Base-by-base conservation (phyloP, 2,113 vertebrate genomes). In the Pelvicachromis taeniatus region DNA sequence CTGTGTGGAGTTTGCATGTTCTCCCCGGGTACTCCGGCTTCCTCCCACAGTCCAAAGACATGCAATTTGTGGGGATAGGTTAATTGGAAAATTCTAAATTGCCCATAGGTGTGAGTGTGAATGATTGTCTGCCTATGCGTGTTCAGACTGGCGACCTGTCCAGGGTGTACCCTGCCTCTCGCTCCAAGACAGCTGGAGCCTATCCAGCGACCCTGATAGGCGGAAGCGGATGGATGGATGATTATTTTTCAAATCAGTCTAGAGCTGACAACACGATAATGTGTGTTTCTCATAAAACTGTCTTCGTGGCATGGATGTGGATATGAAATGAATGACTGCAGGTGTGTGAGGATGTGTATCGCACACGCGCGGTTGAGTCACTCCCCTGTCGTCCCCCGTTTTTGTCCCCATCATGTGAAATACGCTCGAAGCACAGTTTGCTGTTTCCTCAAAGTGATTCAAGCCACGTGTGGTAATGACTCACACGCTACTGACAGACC, bases 381-480 rank as follows among this genome's bases (percentile, higher is more conserved):
- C 58, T 9, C 48, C 0, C 12, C 35, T 16, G 33, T 82, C 11
- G 4, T 13, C 75, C n/a, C 53, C 68, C 23, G 42, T 40, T 45
- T 61, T 55, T 13, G 21, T 81, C 17, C 61, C 26, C 68, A 42
- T 86, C 77, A 81, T 21, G 63, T 61, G 53, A 87, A 75, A 45
- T 4, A 26, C 2, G 2, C 86, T 77, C 1, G 3, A 54, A 65
- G 78, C 83, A 21, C 40, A 85, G 52, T 42, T 6, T 40, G 31
- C 53, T 2, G 63, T 78, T 90, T 87, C 75, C 82, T 81, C 17
- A 38, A 79, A 81, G 45, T 80, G 78, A 80, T 16, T 85, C 73
- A 90, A 45, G 11, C 26, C 1, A 6, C 7, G 7, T 73, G 63
- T 38, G 82, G 31, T 38, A 56, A 31, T 93, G 91, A 91, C 45